Conservation (phyloP, 1,140 invertebrate genomes). For the Drosophila eugracilis region DNA sequence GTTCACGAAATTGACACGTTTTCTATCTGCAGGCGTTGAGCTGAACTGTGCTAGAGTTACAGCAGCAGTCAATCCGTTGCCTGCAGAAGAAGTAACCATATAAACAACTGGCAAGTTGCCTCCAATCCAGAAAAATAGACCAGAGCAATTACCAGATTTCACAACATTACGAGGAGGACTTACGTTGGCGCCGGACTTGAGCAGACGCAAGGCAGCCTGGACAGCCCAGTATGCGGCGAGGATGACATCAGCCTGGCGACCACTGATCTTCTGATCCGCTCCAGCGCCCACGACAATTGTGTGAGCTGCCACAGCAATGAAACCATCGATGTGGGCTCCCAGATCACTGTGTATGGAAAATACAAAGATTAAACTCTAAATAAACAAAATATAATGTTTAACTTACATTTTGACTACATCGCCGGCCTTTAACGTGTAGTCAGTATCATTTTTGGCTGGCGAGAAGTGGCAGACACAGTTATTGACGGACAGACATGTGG, state of each 20-base stretch:
- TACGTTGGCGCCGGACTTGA: conserved; percentile 96
- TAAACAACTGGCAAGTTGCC: conserved; percentile 10
- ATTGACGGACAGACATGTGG: conserved; percentile 99
- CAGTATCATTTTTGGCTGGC: conserved; percentile 96
- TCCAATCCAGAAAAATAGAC: conserved; percentile 7
- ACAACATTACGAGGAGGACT: conserved; percentile 38
- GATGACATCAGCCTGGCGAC: conserved; percentile 97
- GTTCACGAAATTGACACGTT: conserved; percentile 70
- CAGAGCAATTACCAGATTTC: conserved; percentile 24
- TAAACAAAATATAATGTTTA: background rate
- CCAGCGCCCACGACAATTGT: conserved; percentile 95
- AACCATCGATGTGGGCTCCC: conserved; percentile 99
- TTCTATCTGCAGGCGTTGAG: conserved; percentile 59
- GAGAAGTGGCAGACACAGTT: conserved; percentile 99
- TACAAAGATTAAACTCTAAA: background rate
- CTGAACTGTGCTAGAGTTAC: conserved; percentile 42
- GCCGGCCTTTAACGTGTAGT: conserved; percentile 94
- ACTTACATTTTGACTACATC: conserved; percentile 99
- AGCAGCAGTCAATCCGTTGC: conserved; percentile 63
- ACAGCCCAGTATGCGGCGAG: conserved; percentile 97
- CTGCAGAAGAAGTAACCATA: conserved; percentile 27
- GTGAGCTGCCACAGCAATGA: conserved; percentile 99
- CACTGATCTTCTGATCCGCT: conserved; percentile 89
- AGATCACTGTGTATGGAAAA: conserved; percentile 91
- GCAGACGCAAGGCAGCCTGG: conserved; percentile 96